phyloP scores from a whole-genome alignment of 2,797 vertebrate species.

The Lophius americanus region DNA sequence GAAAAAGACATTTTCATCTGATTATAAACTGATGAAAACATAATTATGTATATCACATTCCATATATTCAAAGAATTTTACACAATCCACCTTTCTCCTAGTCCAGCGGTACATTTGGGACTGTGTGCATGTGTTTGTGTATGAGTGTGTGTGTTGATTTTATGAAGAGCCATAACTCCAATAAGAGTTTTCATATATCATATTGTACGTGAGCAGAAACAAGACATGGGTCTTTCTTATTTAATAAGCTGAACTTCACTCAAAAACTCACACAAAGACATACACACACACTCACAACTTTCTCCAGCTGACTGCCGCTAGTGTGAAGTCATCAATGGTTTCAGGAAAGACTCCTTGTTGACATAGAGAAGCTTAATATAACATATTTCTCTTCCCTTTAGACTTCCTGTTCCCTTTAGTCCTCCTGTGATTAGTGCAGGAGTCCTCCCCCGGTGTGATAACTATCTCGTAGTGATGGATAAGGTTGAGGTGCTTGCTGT shows the following conservation, averaged over 20 bases:
- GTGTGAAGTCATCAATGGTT: slow-evolving; percentile 76
- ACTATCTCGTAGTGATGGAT: slow-evolving; percentile 85
- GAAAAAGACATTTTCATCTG: too few species aligned
- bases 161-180: slow-evolving; percentile 90
- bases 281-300: neutral
- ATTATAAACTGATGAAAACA: too few species aligned
- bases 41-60: too few species aligned
- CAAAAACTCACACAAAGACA: slow-evolving; percentile 56
- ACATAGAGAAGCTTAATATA: slow-evolving; percentile 43
- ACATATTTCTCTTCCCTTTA: slow-evolving; percentile 22
- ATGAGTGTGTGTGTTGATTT: slow-evolving; percentile 75
- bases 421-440: slow-evolving; percentile 52
- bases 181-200: slow-evolving; percentile 93
- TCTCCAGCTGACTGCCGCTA: slow-evolving; percentile 87
- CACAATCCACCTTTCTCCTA: too few species aligned
- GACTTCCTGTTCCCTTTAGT: slow-evolving; percentile 2
- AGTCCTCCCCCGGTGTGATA: slow-evolving; percentile 72
- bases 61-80: too few species aligned
- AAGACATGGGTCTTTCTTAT: slow-evolving; percentile 91
- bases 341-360: slow-evolving; percentile 75
- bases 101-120: neutral
- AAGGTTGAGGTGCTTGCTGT: slow-evolving; percentile 83
- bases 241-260: slow-evolving; percentile 89
- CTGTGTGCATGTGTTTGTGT: slow-evolving; percentile 9
- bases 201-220: slow-evolving; percentile 97